Evolutionary conservation across 2,888 invertebrate genomes (phyloP).

Genomic region (Cloeon dipterum): DNA sequence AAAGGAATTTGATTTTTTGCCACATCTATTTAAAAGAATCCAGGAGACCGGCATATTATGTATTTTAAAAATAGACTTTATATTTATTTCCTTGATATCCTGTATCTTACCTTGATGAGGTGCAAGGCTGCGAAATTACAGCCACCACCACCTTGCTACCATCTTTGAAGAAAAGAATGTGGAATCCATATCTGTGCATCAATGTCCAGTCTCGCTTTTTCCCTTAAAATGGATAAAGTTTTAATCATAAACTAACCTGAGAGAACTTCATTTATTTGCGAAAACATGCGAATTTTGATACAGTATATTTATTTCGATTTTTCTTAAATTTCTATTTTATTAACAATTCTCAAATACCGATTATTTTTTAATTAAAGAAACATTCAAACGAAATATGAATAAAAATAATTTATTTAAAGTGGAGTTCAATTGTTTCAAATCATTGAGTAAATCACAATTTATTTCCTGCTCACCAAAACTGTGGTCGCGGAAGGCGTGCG

Average conservation of each 20-base stretch:
- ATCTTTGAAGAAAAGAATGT: constrained; percentile 48
- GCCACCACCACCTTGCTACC: constrained; percentile 44
- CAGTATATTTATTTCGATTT: not conserved
- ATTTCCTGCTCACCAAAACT: constrained; percentile 35
- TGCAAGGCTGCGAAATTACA: constrained; percentile 50
- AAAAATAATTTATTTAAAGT: too few relatives aligned
- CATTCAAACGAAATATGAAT: not conserved
- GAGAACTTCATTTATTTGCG: too few relatives aligned
- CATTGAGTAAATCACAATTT: constrained; percentile 1
- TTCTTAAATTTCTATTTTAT: not conserved
- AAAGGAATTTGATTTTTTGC: too few relatives aligned
- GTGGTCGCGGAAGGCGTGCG: constrained; percentile 55
- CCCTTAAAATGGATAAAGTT: too few relatives aligned
- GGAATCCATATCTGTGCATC: constrained; percentile 56
- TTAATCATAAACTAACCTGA: too few relatives aligned
- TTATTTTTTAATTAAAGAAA: too few relatives aligned
- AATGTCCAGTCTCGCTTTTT: constrained; percentile 46
- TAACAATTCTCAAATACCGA: too few relatives aligned
- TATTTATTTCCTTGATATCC: constrained; percentile 7
- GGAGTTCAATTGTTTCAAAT: not conserved
- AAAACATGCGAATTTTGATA: too few relatives aligned
- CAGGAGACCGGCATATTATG: too few relatives aligned
- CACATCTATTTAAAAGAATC: too few relatives aligned
- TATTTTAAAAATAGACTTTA: too few relatives aligned
- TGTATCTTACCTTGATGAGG: constrained; percentile 20